These are phyloP conservation scores for Noctuana brunneofusca DNA, from an alignment of 2,888 invertebrate genomes.

Conservation along the genomic window DNA sequence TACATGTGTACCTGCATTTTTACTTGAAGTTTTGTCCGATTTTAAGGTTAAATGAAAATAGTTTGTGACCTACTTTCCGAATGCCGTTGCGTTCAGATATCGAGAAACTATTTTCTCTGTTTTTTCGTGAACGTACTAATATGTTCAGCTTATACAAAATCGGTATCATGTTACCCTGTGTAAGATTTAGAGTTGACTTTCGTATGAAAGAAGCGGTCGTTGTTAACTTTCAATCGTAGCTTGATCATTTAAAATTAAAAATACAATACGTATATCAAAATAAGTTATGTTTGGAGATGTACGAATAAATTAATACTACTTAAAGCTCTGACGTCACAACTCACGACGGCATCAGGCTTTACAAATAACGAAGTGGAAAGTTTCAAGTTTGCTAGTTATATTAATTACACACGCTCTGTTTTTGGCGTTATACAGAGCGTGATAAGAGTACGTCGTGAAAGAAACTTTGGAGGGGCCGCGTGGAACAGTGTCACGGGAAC, in stretches of 20 bases:
- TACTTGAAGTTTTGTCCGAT: constrained; percentile 24
- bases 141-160: neutral
- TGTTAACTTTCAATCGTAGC: neutral
- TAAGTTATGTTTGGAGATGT: neutral
- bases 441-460: constrained; percentile 31
- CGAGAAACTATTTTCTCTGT: constrained; percentile 1
- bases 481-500: constrained; percentile 12
- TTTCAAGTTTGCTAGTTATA: constrained; percentile 34
- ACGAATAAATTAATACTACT: neutral
- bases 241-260: no score
- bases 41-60: constrained; percentile 26
- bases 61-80: constrained; percentile 14
- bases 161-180: neutral
- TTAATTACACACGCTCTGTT: constrained; percentile 31
- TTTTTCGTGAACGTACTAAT: neutral
- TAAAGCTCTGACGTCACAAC: constrained; percentile 16
- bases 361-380: constrained; percentile 32
- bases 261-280: no score
- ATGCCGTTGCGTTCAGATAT: constrained; percentile 9
- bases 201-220: no score
- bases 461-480: constrained; percentile 27
- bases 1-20: constrained; percentile 30
- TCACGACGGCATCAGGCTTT: constrained; percentile 21
- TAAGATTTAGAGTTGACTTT: neutral
- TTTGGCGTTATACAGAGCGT: constrained; percentile 31